These are phyloP conservation scores for Drosophila sordidapex DNA, from an alignment of 2,888 invertebrate genomes.

Conservation along the genomic window DNA sequence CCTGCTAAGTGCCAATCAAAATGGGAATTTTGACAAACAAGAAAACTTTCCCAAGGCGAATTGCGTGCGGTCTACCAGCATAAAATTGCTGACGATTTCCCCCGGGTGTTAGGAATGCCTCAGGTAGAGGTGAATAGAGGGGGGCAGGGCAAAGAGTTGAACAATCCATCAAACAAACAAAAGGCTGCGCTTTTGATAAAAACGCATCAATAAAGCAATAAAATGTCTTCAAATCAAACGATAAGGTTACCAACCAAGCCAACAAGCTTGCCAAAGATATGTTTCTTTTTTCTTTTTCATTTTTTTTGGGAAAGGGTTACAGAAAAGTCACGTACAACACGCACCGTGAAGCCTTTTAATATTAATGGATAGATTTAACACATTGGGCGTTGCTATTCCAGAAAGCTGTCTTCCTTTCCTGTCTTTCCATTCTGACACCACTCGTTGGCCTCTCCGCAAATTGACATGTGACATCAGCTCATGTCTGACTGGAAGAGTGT, in stretches of 20 bases:
- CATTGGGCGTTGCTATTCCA: conserved; percentile 75
- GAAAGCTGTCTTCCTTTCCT: conserved; percentile 48
- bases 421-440: conserved; percentile 32
- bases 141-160: conserved; percentile 38
- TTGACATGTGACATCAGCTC: conserved; percentile 72
- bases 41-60: conserved; percentile 76
- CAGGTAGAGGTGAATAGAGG: conserved; percentile 44
- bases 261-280: conserved; percentile 65
- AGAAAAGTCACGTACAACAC: conserved; percentile 80
- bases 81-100: conserved; percentile 75
- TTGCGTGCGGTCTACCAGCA: conserved; percentile 77
- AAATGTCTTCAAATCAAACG: conserved; percentile 81
- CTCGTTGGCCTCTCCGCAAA: conserved; percentile 55
- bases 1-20: conserved; percentile 76
- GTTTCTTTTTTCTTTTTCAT: not conserved
- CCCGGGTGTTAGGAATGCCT: conserved; percentile 34
- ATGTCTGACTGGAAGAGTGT: conserved; percentile 37
- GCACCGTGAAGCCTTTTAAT: conserved; percentile 77
- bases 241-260: conserved; percentile 51
- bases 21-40: conserved; percentile 63
- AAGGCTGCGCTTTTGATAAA: conserved; percentile 72
- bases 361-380: conserved; percentile 82
- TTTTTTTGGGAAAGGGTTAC: conserved; percentile 66
- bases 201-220: conserved; percentile 81
- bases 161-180: conserved; percentile 77